Base-by-base conservation (phyloP, 2,797 vertebrate genomes). In the Enteromius anoplus region DNA sequence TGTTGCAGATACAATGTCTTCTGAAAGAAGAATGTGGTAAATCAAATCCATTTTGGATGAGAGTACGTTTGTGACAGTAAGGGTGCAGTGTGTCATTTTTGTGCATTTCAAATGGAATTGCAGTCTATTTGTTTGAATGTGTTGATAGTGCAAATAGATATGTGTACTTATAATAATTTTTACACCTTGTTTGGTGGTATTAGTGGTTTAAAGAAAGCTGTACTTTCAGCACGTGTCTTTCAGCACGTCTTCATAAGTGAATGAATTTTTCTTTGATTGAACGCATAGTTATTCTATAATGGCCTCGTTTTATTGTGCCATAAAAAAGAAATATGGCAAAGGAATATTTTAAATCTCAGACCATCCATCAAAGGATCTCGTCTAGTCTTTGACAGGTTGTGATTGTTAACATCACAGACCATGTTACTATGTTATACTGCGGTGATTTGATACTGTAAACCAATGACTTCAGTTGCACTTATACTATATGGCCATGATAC, bases 61-160 rank as follows among this genome's bases (percentile, higher is more conserved):
- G 55, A 51, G 71, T 55, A 34, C 62, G 40, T 32, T 42, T 60
- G 51, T 92, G 88, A 90, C 85, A 89, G 49, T 55, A 32, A 51
- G 26, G 19, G 26, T 19, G 42, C 5, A 58, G 51, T 76, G 15
- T 55, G 73, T 53, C 3, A 26, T 26, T 45, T 26, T 26, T 70
- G n/a, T 45, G 1, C 23, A 49, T 4, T 71, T 29, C 0, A 71
- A 17, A 17, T 70, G 14, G n/a, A 70, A 21, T 51, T 32, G 4
- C 47, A 51, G 29, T 51, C 8, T 49, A 9, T 19, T 26, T 29
- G 23, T 49, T 72, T 51, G 9, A 51, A 49, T 73, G 2, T 5
- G 4, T 73, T 73, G 47, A 19, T 65, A 12, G 8, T 68, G 10
- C 17, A 65, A 29, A 9, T 65, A 17, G 17, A 29, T 64, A 62